These are phyloP conservation scores for Mycalesis mineus DNA, from an alignment of 2,888 invertebrate species.

Conservation along the genomic window DNA sequence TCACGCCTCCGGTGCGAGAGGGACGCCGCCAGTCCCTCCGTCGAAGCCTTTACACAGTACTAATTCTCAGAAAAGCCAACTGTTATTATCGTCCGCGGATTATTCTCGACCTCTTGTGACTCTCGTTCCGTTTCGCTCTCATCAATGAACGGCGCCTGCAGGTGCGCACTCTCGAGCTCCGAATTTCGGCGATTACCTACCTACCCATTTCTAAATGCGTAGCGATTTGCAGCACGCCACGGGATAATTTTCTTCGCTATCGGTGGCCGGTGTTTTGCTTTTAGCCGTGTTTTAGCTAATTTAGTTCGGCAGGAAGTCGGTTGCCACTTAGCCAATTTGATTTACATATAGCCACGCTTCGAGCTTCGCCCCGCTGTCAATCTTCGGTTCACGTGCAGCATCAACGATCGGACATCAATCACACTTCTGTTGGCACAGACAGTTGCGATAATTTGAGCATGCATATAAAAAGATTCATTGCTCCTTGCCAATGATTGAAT, in stretches of 20 bases:
- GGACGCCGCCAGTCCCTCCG: constrained; percentile 56
- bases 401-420: constrained; percentile 57
- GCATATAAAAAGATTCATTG: constrained; percentile 53
- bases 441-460: constrained; percentile 63
- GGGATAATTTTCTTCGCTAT: constrained; percentile 68
- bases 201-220: constrained; percentile 54
- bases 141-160: constrained; percentile 73
- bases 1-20: constrained; percentile 49
- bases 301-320: constrained; percentile 65
- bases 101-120: constrained; percentile 61
- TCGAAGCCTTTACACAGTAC: constrained; percentile 66
- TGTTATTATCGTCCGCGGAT: constrained; percentile 71
- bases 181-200: constrained; percentile 58
- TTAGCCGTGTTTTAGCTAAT: constrained; percentile 51
- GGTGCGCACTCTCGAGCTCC: constrained; percentile 66
- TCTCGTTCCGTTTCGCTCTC: constrained; percentile 47
- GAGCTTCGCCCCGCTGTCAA: constrained; percentile 43
- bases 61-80: constrained; percentile 74
- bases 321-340: constrained; percentile 51
- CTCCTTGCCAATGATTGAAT: constrained; percentile 67
- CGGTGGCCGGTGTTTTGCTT: constrained; percentile 61
- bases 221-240: constrained; percentile 70
- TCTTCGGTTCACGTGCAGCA: constrained; percentile 31
- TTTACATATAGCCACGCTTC: constrained; percentile 43
- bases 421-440: constrained; percentile 62